phyloP scores from a whole-genome alignment of 2,888 invertebrate genomes.

The Ectropis crepuscularia region DNA sequence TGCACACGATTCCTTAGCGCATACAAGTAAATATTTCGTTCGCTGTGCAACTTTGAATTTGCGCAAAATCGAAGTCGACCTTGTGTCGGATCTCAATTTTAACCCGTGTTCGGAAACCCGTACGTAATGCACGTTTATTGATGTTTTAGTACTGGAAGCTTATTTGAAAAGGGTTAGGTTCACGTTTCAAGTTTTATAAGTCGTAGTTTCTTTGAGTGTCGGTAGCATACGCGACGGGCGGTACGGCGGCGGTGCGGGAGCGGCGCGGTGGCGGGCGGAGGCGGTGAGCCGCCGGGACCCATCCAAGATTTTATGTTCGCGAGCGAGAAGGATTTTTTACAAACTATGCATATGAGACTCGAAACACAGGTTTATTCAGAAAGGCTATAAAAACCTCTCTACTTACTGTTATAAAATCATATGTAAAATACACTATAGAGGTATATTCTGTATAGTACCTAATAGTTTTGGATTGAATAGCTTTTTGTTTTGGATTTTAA shows the following conservation, averaged over 20 bases:
- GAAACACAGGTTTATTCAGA: slow-evolving; percentile 26
- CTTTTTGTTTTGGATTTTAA: too few relatives aligned
- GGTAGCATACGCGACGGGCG: slow-evolving; percentile 24
- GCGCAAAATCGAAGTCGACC: too few relatives aligned
- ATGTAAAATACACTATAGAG: too few relatives aligned
- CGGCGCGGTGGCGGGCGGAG: too few relatives aligned
- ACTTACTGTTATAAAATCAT: too few relatives aligned
- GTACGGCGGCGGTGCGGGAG: slow-evolving; percentile 35
- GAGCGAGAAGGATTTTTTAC: slow-evolving; percentile 63
- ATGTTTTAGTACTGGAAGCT: slow-evolving; percentile 25
- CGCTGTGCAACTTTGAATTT: too few relatives aligned
- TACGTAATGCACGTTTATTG: slow-evolving; percentile 23
- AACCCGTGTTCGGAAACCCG: slow-evolving; percentile 7
- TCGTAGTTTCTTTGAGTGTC: slow-evolving; percentile 34
- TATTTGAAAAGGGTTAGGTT: slow-evolving; percentile 33
- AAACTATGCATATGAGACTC: slow-evolving; percentile 67
- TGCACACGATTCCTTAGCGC: too few relatives aligned
- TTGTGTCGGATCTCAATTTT: too few relatives aligned
- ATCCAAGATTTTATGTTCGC: slow-evolving; percentile 62
- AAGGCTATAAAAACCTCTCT: too few relatives aligned
- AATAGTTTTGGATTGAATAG: too few relatives aligned
- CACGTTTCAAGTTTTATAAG: slow-evolving; percentile 51
- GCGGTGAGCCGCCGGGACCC: slow-evolving; percentile 50
- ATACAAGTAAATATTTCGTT: too few relatives aligned
- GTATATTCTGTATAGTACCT: too few relatives aligned